Percentiles rank a stretch among this genome's conserved stretches.
Conservation (phyloP, 2,888 invertebrate genomes). For the Galerucella pusilla region DNA sequence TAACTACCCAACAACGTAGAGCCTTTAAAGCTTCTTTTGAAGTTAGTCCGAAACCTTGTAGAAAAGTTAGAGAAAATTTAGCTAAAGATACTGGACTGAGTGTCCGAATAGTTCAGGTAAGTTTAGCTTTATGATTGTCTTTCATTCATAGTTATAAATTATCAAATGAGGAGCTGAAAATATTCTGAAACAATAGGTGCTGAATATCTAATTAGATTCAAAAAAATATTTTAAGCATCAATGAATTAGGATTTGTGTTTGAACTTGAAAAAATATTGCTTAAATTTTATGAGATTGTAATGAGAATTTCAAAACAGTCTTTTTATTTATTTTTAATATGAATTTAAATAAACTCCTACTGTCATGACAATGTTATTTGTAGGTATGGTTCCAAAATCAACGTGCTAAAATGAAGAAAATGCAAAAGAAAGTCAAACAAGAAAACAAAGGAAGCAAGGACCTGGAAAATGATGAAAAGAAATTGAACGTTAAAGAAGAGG, state of each 20-base stretch:
- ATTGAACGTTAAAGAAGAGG: constrained; percentile 69
- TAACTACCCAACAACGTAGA: constrained; percentile 83
- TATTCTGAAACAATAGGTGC: too few species aligned
- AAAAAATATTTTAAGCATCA: too few species aligned
- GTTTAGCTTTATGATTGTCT: constrained; percentile 6
- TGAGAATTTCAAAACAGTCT: neutral
- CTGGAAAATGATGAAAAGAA: constrained; percentile 66
- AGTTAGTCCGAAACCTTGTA: constrained; percentile 84
- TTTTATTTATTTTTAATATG: neutral
- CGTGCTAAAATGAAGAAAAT: constrained; percentile 76
- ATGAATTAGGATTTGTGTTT: too few species aligned
- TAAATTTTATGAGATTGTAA: too few species aligned
- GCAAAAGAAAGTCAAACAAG: constrained; percentile 73
- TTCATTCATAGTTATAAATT: neutral
- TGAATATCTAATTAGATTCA: too few species aligned
- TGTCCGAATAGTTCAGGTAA: constrained; percentile 85
- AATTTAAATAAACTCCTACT: constrained; percentile 47
- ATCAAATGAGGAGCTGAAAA: too few species aligned
- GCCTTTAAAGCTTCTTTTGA: constrained; percentile 90
- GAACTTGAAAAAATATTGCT: too few species aligned
- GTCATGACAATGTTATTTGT: neutral
- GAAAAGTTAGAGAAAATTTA: constrained; percentile 83
- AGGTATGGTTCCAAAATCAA: constrained; percentile 76
- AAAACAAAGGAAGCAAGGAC: constrained; percentile 68
- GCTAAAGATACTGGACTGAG: constrained; percentile 88